A percentile compares a stretch with the other conserved stretches of the same genome.
Evolutionary conservation across 1,140 invertebrate species (phyloP).

Genomic region (Musca vetustissima): DNA sequence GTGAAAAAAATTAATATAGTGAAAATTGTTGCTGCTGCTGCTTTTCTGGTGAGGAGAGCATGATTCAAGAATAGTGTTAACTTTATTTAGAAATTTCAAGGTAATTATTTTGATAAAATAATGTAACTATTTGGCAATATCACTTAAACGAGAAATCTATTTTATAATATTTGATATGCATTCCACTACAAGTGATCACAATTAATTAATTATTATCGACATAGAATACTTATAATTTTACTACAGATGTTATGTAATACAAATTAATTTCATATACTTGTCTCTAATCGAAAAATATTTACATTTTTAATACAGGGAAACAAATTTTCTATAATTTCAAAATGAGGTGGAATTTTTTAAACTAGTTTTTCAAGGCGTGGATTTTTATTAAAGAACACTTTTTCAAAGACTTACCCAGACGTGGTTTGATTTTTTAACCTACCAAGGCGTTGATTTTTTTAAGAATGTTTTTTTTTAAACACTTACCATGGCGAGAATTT

Average conservation of each 20-base stretch:
- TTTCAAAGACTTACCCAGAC: no score
- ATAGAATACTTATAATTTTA: not conserved
- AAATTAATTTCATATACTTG: not conserved
- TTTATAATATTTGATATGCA: not conserved
- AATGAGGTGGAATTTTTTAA: no score
- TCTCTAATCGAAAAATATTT: no score
- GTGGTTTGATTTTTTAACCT: no score
- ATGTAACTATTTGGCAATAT: not conserved
- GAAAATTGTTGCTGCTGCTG: not conserved
- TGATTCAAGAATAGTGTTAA: slow-evolving; percentile 18
- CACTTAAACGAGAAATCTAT: not conserved
- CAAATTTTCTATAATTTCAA: no score
- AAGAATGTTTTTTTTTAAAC: no score
- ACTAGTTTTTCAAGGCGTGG: no score
- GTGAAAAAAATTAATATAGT: not conserved
- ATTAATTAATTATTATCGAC: not conserved
- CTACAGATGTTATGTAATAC: not conserved
- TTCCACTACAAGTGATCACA: not conserved
- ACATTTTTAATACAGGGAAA: no score
- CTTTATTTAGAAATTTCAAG: slow-evolving; percentile 17
- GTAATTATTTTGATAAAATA: not conserved
- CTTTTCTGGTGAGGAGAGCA: not conserved
- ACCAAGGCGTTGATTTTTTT: no score
- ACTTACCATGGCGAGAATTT: no score
- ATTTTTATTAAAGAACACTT: no score